Conservation (phyloP, 2,797 vertebrate genomes). For the Melanotaenia pygmaea region DNA sequence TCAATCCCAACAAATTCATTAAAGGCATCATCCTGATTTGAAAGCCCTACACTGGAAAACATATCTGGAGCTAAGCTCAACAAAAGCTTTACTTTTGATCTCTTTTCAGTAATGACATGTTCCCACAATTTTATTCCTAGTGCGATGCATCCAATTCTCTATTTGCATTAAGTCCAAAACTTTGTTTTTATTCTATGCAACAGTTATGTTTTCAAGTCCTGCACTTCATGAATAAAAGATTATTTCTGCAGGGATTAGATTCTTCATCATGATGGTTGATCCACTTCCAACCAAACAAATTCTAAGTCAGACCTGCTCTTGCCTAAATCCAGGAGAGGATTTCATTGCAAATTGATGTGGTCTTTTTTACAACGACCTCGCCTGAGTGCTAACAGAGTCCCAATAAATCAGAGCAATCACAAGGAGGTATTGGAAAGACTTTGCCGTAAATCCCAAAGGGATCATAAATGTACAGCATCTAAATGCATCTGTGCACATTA, state of each 20-base stretch:
- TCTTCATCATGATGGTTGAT: conserved; percentile 57
- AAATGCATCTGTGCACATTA: conserved; percentile 51
- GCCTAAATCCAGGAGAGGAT: conserved; percentile 68
- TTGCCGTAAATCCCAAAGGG: conserved; percentile 68
- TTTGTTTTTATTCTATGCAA: conserved; percentile 1
- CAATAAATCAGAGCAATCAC: conserved; percentile 80
- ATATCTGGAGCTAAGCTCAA: conserved; percentile 4
- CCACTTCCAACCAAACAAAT: conserved; percentile 56
- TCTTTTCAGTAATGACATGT: not conserved
- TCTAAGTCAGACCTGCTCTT: conserved; percentile 53
- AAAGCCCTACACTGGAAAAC: conserved; percentile 1
- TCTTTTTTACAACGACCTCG: conserved; percentile 70
- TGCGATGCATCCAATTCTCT: not conserved
- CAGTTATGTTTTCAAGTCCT: conserved; percentile 18
- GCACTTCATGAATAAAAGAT: conserved; percentile 38
- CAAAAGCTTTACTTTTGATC: not conserved
- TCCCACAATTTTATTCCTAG: not conserved
- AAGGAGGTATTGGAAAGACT: conserved; percentile 62
- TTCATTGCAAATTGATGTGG: conserved; percentile 75
- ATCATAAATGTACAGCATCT: conserved; percentile 70
- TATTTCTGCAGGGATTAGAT: conserved; percentile 43
- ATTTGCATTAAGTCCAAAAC: conserved; percentile 12
- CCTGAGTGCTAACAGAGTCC: conserved; percentile 67
- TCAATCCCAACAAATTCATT: conserved; percentile 20
- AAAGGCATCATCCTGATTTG: conserved; percentile 6